Conservation (phyloP, 2,797 vertebrate species). For the Ceyx erithaca region DNA sequence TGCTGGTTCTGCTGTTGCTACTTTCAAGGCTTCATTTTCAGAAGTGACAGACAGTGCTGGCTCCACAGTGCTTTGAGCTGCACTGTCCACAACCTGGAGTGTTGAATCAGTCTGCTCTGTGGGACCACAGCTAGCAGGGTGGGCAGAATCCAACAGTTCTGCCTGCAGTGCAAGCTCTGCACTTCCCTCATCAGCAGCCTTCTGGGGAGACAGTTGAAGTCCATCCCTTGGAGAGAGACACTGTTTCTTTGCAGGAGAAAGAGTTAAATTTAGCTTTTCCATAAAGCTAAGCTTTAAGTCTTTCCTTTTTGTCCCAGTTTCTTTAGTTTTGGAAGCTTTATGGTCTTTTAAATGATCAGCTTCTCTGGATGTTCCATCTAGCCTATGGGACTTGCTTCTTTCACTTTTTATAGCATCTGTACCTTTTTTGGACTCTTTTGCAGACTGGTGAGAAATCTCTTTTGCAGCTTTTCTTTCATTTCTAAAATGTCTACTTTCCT, state of each 20-base stretch:
- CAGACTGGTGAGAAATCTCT: slow-evolving; percentile 48
- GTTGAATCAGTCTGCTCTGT: neutral
- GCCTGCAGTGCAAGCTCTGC: slow-evolving; percentile 17
- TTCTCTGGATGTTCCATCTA: slow-evolving; percentile 14
- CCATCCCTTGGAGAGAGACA: slow-evolving; percentile 24
- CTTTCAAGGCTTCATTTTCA: slow-evolving; percentile 10
- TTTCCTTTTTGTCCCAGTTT: slow-evolving; percentile 76
- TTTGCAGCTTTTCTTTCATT: slow-evolving; percentile 67
- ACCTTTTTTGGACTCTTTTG: slow-evolving; percentile 53
- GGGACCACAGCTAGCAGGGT: neutral
- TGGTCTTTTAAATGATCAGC: neutral
- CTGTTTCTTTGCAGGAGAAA: slow-evolving; percentile 92
- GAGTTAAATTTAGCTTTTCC: slow-evolving; percentile 95
- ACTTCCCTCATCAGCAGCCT: neutral
- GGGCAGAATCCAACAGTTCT: slow-evolving; percentile 3
- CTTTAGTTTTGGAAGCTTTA: slow-evolving; percentile 36
- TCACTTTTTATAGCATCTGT: slow-evolving; percentile 45
- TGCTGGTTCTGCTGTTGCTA: neutral
- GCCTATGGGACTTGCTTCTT: slow-evolving; percentile 25
- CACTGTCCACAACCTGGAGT: neutral
- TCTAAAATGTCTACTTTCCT: slow-evolving; percentile 68
- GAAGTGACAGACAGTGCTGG: neutral
- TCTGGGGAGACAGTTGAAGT: slow-evolving; percentile 16
- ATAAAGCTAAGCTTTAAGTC: slow-evolving; percentile 95
- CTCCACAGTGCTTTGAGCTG: neutral